phyloP scores from a whole-genome alignment of 1,140 invertebrate genomes.

The Thaumetopoea pityocampa region DNA sequence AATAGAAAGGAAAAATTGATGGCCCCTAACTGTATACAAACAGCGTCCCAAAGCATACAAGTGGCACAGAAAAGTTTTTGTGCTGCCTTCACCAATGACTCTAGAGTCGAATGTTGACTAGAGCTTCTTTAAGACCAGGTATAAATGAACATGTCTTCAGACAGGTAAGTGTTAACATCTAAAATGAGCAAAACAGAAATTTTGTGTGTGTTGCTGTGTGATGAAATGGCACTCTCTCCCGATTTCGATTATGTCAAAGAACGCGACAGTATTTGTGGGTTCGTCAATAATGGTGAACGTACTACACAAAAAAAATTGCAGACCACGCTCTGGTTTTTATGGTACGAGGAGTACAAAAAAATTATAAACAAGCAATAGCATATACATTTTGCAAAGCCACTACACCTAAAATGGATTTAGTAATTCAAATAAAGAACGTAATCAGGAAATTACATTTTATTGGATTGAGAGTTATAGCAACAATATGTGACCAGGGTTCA shows the following conservation, averaged over 20 bases:
- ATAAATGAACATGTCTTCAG: slow-evolving; percentile 16
- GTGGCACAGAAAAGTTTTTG: slow-evolving; percentile 11
- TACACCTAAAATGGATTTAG: neutral
- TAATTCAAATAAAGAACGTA: neutral
- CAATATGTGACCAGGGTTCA: neutral
- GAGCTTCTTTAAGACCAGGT: slow-evolving; percentile 4
- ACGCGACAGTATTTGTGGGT: neutral
- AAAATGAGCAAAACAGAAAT: slow-evolving; percentile 7
- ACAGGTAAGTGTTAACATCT: slow-evolving; percentile 3
- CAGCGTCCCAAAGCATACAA: slow-evolving; percentile 9
- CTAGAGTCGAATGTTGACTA: slow-evolving; percentile 2
- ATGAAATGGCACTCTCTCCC: no score
- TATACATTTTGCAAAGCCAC: neutral
- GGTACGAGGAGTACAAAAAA: neutral
- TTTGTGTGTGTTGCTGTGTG: neutral
- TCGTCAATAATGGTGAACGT: neutral
- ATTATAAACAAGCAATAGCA: neutral
- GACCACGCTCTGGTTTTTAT: slow-evolving; percentile 2
- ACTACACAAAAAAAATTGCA: neutral
- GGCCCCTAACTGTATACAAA: slow-evolving; percentile 8
- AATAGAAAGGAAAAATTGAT: slow-evolving; percentile 1
- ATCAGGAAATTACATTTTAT: neutral
- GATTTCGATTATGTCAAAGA: no score
- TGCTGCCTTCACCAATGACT: slow-evolving; percentile 13
- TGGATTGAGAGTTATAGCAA: neutral